A percentile compares a stretch with the other conserved stretches of the same genome.
phyloP scores from a whole-genome alignment of 2,888 invertebrate genomes.

The Argynnis bischoffii region DNA sequence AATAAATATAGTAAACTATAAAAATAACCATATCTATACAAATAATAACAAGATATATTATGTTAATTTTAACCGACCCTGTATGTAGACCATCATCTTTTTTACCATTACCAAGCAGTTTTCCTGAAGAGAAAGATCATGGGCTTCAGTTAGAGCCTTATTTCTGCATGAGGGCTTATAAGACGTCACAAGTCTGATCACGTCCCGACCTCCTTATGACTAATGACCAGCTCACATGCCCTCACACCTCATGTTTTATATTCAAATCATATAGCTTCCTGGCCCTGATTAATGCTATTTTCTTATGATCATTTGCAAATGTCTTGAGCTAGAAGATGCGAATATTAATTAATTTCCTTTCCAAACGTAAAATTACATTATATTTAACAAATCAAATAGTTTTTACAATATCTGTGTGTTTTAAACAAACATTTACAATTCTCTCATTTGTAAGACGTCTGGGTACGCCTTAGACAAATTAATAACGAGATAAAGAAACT shows the following conservation, averaged over 20 bases:
- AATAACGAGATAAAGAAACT: conserved; percentile 82
- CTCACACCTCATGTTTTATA: conserved; percentile 67
- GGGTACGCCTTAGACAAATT: conserved; percentile 75
- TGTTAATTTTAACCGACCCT: too few relatives aligned
- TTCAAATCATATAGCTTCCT: conserved; percentile 79
- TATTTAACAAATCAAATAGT: conserved; percentile 13
- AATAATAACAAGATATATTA: too few relatives aligned
- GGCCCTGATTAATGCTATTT: conserved; percentile 78
- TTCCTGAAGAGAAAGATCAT: conserved; percentile 23
- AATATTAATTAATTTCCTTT: conserved; percentile 9
- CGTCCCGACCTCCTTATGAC: conserved; percentile 74
- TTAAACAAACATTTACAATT: conserved; percentile 64
- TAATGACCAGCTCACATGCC: conserved; percentile 78
- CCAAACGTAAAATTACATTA: not conserved
- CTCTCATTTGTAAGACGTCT: conserved; percentile 78
- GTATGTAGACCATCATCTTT: not conserved
- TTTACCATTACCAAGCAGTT: not conserved
- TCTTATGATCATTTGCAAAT: conserved; percentile 70
- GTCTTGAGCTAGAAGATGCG: conserved; percentile 51
- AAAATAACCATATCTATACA: too few relatives aligned
- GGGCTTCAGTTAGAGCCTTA: conserved; percentile 27
- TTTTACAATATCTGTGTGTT: conserved; percentile 35
- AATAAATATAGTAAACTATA: too few relatives aligned
- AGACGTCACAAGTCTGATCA: conserved; percentile 62
- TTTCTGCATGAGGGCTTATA: conserved; percentile 40